Evolutionary conservation across 1,140 invertebrate genomes (phyloP), one percentile per base, ranked within the genome.

Genomic region (Mesaphorura yosii): DNA sequence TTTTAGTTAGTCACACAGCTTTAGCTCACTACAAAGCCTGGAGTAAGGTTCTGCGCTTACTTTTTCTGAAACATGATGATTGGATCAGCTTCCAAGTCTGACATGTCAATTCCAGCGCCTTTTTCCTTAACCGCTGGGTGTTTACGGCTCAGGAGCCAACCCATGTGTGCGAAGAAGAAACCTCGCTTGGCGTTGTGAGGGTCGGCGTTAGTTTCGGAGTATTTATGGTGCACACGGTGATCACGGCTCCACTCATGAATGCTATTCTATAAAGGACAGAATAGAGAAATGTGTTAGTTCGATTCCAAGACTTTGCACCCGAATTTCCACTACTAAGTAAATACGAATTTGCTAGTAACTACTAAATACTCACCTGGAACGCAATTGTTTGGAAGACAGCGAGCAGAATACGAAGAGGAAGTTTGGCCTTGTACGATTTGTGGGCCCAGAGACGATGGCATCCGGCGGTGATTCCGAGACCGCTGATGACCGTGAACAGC

Each of bases 161-260:
- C 93, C 50, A 96, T 77, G 65, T 97, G 93, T 0, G 92, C 78
- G 69, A 96, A 97, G 74, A 98, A 96, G 72, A 97, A 94, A 3
- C 92, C 93, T 14, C 91, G 76, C 5, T 77, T 88, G 2, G 89
- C 87, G 69, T 96, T 95, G 65, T 97, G 91, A 0, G 93, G 92
- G 72, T 97, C 92, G 5, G 91, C 92, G 69, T 96, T 80, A 0
- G 93, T 96, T 70, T 97, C 93, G 6, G 84, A 87, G 72, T 82
- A 96, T 68, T 96, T 96, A 72, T 97, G 93, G 68, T 97, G 93
- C 56, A 94, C 86, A 59, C 93, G 77, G 71, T 98, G 93, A 70
- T 96, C 91, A 51, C 92, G 75, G 0, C 82, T 78, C 93, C 93
- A 97, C 67, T 94, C 90, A 53, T 85, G 81, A 19, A 88, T 83